phyloP scores from a whole-genome alignment of 2,797 vertebrate species.

The Kryptopterus vitreolus region DNA sequence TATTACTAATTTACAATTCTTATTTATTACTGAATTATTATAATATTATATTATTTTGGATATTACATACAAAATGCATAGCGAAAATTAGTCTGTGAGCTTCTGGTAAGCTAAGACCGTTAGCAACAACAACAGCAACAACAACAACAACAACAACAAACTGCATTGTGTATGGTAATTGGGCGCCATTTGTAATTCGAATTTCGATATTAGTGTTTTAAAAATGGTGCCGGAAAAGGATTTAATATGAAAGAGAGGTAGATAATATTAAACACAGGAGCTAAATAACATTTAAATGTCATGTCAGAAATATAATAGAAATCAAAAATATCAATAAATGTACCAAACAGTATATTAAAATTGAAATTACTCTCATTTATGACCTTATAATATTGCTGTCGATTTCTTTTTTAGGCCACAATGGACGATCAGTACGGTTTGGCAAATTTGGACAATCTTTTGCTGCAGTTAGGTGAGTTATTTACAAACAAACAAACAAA shows the following conservation, averaged over 20 bases:
- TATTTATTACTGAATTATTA: too few species aligned
- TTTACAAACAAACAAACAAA: background rate
- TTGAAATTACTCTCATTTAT: too few species aligned
- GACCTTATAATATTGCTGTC: background rate
- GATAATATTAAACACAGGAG: background rate
- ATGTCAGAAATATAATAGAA: too few species aligned
- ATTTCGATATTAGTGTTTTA: background rate
- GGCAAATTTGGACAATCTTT: conserved; percentile 58
- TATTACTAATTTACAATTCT: too few species aligned
- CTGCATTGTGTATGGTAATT: background rate
- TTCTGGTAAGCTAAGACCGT: background rate
- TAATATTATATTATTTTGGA: too few species aligned
- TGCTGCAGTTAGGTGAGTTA: conserved; percentile 70
- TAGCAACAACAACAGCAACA: background rate
- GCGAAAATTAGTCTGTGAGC: background rate
- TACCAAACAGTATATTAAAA: too few species aligned
- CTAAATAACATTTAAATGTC: too few species aligned
- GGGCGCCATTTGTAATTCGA: background rate
- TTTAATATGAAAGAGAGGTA: background rate
- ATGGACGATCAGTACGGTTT: conserved; percentile 60
- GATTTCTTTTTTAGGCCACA: conserved; percentile 39
- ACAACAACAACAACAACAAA: background rate
- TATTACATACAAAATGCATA: background rate
- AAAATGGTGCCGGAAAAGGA: background rate
- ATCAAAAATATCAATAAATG: too few species aligned